A percentile compares a stretch with the other conserved stretches of the same genome.
These are phyloP conservation scores for Rutilus rutilus DNA, from an alignment of 2,113 vertebrate species.

Conservation along the genomic window DNA sequence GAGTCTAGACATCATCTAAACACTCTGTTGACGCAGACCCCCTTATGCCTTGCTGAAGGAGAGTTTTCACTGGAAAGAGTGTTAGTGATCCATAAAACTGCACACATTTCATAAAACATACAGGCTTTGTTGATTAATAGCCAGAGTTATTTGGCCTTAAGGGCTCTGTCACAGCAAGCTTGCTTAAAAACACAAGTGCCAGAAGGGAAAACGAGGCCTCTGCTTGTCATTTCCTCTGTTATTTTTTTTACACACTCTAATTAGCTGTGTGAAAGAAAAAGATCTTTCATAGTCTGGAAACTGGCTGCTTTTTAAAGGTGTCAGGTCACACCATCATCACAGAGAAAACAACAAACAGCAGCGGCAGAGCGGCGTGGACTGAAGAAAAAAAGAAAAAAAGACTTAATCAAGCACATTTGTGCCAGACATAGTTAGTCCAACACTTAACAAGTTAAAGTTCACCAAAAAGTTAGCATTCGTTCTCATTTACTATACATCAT, in stretches of 20 bases:
- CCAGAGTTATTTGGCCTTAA: conserved; percentile 13
- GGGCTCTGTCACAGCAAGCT: conserved; percentile 31
- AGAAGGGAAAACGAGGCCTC: conserved; percentile 6
- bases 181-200: conserved; percentile 6
- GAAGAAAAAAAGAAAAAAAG: neutral
- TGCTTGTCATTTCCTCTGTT: conserved; percentile 30
- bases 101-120: conserved; percentile 23
- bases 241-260: conserved; percentile 18
- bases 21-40: neutral
- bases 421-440: neutral
- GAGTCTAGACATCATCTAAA: conserved; percentile 20
- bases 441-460: conserved; percentile 4
- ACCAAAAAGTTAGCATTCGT: neutral
- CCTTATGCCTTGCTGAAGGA: neutral
- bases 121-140: conserved; percentile 37
- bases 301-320: conserved; percentile 4
- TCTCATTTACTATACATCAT: neutral
- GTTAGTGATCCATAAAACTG: conserved; percentile 1
- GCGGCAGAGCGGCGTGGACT: neutral
- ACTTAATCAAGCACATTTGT: neutral
- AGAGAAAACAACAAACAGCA: conserved; percentile 15
- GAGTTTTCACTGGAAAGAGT: neutral
- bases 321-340: conserved; percentile 6
- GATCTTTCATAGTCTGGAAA: neutral
- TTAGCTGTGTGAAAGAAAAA: conserved; percentile 17